A percentile compares a stretch with the other conserved stretches of the same genome.
Conservation (phyloP, 1,140 invertebrate species). For the Euschistus heros region DNA sequence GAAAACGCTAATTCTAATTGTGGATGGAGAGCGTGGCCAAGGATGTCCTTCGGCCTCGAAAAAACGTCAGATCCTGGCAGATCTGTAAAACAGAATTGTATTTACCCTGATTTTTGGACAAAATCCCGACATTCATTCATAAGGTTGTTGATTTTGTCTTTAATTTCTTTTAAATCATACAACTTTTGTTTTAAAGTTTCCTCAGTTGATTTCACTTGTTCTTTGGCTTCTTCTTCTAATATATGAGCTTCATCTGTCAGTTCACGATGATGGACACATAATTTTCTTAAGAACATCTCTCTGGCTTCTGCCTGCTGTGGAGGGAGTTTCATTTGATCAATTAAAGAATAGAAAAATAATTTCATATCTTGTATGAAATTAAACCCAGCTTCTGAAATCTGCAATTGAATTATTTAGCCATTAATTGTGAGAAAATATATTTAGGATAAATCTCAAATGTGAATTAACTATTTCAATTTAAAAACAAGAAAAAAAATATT, state of each 20-base stretch:
- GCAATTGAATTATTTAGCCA: not conserved
- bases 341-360: not conserved
- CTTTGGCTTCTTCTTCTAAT: not conserved
- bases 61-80: too few relatives aligned
- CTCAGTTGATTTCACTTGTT: not conserved
- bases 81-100: not conserved
- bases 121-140: not conserved
- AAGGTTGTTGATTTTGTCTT: not conserved
- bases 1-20: too few relatives aligned
- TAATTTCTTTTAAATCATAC: not conserved
- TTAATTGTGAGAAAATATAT: not conserved
- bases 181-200: not conserved
- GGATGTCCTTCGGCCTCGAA: too few relatives aligned
- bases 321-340: not conserved
- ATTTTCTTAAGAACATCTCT: not conserved
- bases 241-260: not conserved
- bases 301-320: not conserved
- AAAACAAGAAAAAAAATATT: not conserved
- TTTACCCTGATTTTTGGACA: not conserved
- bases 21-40: too few relatives aligned
- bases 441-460: not conserved
- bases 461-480: not conserved
- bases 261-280: not conserved
- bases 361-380: not conserved
- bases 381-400: not conserved